Base-by-base conservation (phyloP, 2,797 vertebrate genomes). In the Schizopygopsis pylzovi region DNA sequence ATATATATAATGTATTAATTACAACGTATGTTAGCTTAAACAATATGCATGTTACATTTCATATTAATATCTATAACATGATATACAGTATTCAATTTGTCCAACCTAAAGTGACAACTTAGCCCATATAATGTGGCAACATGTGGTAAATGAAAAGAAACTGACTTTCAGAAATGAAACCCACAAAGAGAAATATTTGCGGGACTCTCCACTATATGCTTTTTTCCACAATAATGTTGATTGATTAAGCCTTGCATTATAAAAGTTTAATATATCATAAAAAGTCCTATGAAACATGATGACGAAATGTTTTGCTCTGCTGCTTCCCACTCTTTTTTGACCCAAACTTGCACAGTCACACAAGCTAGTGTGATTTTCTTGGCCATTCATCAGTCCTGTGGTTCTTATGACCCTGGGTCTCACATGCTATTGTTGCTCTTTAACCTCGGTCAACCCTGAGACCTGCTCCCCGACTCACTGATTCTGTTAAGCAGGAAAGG, bases 171-270 rank as follows among this genome's bases (percentile, higher is more conserved):
- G 12, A 75, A 76, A 76, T 52, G 15, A 52, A 52, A 52, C 15
- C 4, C 28, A 20, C 9, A 28, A 9, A 37, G 8, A 41, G 22
- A 22, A 20, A 37, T 76, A 54, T 76, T 54, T 54, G 3, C 18
- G 9, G 10, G 25, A 37, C 25, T 37, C 47, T 20, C 18, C 37
- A 78, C 18, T 33, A 18, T 28, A 37, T 56, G 37, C 39, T 20
- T 79, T 78, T 76, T 80, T 80, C 47, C 76, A 80, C 25, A 80
- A 10, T 80, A 67, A 82, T 56, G 80, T 82, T 71, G 65, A 81
- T 71, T 81, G 79, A 54, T 70, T 52, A 70, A 54, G 78, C 61
- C 7, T 13, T 80, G 43, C 78, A 22, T 54, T 71, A 25, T 82
- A 56, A 71, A 71, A 82, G 37, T 82, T 70, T 82, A 56, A 54